phyloP scores from a whole-genome alignment of 2,113 vertebrate genomes.

The Merops nubicus region DNA sequence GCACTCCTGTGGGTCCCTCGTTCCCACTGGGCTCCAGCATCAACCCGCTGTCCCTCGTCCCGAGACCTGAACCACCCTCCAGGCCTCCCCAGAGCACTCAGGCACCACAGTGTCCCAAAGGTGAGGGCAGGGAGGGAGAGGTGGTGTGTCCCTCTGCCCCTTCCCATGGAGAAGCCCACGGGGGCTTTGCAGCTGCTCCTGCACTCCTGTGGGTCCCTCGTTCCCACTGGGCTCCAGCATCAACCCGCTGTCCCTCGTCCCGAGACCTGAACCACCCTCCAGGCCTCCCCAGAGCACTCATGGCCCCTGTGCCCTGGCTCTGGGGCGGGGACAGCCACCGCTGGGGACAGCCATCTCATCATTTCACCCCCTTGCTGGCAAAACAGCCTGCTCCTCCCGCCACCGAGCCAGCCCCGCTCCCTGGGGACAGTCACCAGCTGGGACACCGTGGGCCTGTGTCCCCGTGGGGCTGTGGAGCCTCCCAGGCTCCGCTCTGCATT shows the following conservation, averaged over 20 bases:
- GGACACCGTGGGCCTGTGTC: background rate
- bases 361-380: background rate
- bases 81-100: background rate
- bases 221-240: background rate
- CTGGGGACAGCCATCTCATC: background rate
- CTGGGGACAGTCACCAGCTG: background rate
- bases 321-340: background rate
- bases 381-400: rapidly evolving
- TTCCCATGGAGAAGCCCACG: background rate
- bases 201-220: rapidly evolving
- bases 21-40: background rate
- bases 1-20: rapidly evolving
- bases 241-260: background rate
- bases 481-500: slow-evolving; percentile 49
- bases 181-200: background rate
- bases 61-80: background rate
- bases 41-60: background rate
- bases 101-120: too few relatives aligned
- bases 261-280: background rate
- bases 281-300: background rate
- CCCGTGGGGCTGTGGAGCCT: background rate
- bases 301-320: background rate
- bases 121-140: background rate
- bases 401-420: background rate
- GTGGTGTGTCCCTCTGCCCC: background rate